phyloP scores from a whole-genome alignment of 1,140 invertebrate genomes.

The Sinella curviseta region DNA sequence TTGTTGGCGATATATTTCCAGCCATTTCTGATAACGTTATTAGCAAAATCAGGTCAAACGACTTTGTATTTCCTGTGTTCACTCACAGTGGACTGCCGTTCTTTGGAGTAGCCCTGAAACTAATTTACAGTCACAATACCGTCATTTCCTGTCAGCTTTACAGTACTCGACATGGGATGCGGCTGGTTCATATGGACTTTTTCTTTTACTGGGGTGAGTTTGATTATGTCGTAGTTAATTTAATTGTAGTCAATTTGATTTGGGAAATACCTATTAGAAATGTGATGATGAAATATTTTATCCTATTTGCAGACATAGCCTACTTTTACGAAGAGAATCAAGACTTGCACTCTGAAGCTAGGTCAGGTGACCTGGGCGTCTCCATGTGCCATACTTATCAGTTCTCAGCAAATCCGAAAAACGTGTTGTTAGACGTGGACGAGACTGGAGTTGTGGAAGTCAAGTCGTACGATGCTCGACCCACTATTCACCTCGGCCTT shows the following conservation, averaged over 20 bases:
- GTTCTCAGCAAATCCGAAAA: neutral
- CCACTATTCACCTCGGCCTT: neutral
- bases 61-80: neutral
- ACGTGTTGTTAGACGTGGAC: slow-evolving; percentile 5
- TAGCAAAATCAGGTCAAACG: neutral
- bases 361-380: neutral
- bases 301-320: neutral
- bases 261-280: neutral
- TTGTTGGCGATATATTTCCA: neutral
- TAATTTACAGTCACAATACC: neutral
- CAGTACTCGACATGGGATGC: neutral
- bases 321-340: slow-evolving; percentile 3
- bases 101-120: neutral
- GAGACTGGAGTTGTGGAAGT: slow-evolving; percentile 4
- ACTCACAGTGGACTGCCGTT: neutral
- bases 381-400: neutral
- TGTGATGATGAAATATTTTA: neutral
- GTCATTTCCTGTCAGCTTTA: neutral
- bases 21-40: too few species aligned
- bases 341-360: neutral
- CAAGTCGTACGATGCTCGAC: neutral
- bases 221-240: neutral
- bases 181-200: neutral
- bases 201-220: neutral
- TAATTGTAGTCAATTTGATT: neutral